Evolutionary conservation across 2,113 vertebrate species (phyloP), one percentile per base, ranked within the genome.

Genomic region (Cryptomyrus ogoouensis): DNA sequence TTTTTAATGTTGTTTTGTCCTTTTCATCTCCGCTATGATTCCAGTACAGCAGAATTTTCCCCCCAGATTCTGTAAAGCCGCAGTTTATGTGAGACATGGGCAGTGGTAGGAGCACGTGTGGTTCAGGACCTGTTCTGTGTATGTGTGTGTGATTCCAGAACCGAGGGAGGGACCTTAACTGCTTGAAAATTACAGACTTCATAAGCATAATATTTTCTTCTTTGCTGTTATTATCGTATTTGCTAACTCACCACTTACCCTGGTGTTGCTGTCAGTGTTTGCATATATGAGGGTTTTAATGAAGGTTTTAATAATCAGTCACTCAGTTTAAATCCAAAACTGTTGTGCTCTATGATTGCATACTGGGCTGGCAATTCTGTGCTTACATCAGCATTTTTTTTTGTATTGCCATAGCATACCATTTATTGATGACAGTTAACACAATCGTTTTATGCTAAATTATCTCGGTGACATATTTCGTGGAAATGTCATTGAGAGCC

Each of bases 401-500:
- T 80, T 70, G 27, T 12, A 70, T 31, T 70, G 10, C n/a, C 10
- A 70, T 70, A 31, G 74, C 6, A 80, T 6, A 80, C 15, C 74
- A 39, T 80, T 42, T 15, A 80, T 80, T 42, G 35, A 8, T 80
- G 74, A 80, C 35, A 39, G 15, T 80, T 42, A 80, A 42, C 70
- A 77, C 35, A 42, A 80, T 80, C 6, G 5, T 80, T 80, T 80
- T 42, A 80, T 42, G 74, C 74, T 80, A 80, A 80, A 80, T 80
- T 80, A 39, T 39, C 15, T 80, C 15, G 2, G 74, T 39, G 6
- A 42, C 35, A 77, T 44, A 90, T 90, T 90, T 89, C 88, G 50
- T 31, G 46, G 12, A 87, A 89, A 86, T 88, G 87, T 92, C 90
- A 91, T 91, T 70, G n/a, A 91, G 90, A 91, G 83, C 50, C 91